Percentiles rank a stretch among this genome's conserved stretches.
phyloP scores from a whole-genome alignment of 2,888 invertebrate genomes.

The Lasioglossum pauxillum region DNA sequence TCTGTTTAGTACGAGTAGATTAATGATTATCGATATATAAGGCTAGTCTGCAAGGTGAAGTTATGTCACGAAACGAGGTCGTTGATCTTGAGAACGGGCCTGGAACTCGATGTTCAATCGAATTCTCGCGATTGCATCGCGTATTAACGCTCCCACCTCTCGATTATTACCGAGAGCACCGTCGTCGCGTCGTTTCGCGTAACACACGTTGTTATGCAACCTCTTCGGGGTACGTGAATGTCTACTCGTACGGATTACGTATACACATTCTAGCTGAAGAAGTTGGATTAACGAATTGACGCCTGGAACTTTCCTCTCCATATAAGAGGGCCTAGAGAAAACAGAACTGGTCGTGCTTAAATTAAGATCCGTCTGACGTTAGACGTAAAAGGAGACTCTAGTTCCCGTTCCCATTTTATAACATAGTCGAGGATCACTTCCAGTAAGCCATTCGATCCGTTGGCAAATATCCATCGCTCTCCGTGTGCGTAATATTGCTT shows the following conservation, averaged over 20 bases:
- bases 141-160: slow-evolving; percentile 13
- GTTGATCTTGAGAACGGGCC: slow-evolving; percentile 66
- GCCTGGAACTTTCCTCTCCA: slow-evolving; percentile 72
- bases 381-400: slow-evolving; percentile 54
- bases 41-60: slow-evolving; percentile 34
- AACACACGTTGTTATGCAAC: slow-evolving; percentile 55
- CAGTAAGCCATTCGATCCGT: slow-evolving; percentile 34
- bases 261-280: slow-evolving; percentile 47
- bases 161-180: slow-evolving; percentile 42
- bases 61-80: slow-evolving; percentile 58
- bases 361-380: slow-evolving; percentile 54
- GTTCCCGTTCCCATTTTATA: slow-evolving; percentile 56
- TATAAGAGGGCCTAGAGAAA: slow-evolving; percentile 64
- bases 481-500: background rate
- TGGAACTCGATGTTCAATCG: slow-evolving; percentile 40
- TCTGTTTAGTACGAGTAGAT: background rate
- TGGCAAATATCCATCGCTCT: slow-evolving; percentile 14
- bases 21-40: slow-evolving; percentile 30
- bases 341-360: slow-evolving; percentile 47
- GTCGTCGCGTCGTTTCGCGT: slow-evolving; percentile 29
- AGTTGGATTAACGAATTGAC: slow-evolving; percentile 68
- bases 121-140: slow-evolving; percentile 59
- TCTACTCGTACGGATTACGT: slow-evolving; percentile 41
- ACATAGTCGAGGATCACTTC: slow-evolving; percentile 34
- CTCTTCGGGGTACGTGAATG: slow-evolving; percentile 35